Evolutionary conservation across 2,113 vertebrate genomes (phyloP), one percentile per base, ranked within the genome.

Genomic region (Pan paniscus): DNA sequence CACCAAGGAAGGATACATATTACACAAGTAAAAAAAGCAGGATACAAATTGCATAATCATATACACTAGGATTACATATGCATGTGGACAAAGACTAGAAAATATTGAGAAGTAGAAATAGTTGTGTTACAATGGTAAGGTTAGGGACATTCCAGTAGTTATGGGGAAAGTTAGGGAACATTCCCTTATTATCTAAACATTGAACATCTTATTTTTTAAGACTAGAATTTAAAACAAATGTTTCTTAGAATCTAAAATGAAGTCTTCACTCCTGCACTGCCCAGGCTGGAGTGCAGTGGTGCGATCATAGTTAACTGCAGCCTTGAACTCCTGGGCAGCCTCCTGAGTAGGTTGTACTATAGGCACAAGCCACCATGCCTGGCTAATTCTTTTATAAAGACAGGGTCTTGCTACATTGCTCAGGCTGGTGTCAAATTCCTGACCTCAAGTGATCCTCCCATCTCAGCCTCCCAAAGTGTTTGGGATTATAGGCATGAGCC

Each of bases 221-320:
- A 85, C n/a, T 80, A 86, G 82, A 93, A 86, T 93, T 96, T 61
- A 46, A 92, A 70, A 89, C 16, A 32, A 22, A 7, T 59, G 14
- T 79, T 90, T 88, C 75, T 90, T 93, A 64, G 40, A 80, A 23
- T 86, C 27, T 55, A 76, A 97, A 78, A 90, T 43, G n/a, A 81
- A 68, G 20, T 27, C 6, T 70, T 72, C 5, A 43, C 38, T 38
- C 38, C 38, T 38, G 38, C 38, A 38, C 38, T 64, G 27, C 61
- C 61, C 61, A 64, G 12, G 61, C 67, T 68, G 32, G 32, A 68
- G 32, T 68, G 14, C 67, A 68, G 67, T 68, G 67, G 67, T 18
- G 12, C 12, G 12, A 64, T 64, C 27, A 32, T 64, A 64, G 61
- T 64, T 64, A 5, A 32, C 27, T 64, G 27, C 61, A 64, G 61